Conservation (phyloP, 2,888 invertebrate species). For the Cantharis lateralis region DNA sequence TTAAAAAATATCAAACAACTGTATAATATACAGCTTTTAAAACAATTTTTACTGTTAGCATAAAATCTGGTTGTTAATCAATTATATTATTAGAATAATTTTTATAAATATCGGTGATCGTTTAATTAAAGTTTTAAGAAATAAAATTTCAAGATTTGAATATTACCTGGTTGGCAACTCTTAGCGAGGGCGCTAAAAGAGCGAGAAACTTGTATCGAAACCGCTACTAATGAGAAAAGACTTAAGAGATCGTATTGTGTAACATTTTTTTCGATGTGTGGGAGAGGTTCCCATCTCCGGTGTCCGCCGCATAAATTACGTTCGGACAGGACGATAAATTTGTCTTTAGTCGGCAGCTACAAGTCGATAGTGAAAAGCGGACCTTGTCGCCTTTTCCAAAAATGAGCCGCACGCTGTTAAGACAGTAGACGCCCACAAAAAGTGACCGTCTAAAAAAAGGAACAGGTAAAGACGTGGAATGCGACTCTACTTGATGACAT, state of each 20-base stretch:
- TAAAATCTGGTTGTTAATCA: background rate
- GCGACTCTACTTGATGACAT: slow-evolving; percentile 34
- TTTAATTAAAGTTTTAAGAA: background rate
- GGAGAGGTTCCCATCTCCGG: slow-evolving; percentile 44
- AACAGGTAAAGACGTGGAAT: slow-evolving; percentile 30
- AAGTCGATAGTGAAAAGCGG: slow-evolving; percentile 44
- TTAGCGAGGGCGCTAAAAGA: slow-evolving; percentile 7
- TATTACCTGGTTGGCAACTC: background rate
- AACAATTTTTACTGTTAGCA: background rate
- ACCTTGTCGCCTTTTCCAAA: slow-evolving; percentile 40
- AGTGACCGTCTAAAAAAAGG: slow-evolving; percentile 32
- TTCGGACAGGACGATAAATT: slow-evolving; percentile 50
- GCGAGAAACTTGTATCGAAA: slow-evolving; percentile 1
- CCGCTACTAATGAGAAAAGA: slow-evolving; percentile 33
- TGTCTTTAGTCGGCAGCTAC: slow-evolving; percentile 47
- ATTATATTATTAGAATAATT: background rate
- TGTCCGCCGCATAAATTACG: slow-evolving; percentile 48
- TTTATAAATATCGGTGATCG: background rate
- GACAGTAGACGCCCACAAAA: slow-evolving; percentile 39
- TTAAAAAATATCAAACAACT: background rate
- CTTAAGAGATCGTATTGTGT: slow-evolving; percentile 32
- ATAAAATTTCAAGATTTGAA: background rate
- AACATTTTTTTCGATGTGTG: slow-evolving; percentile 40
- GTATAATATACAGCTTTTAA: background rate
- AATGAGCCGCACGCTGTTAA: slow-evolving; percentile 43